Conservation (phyloP, 2,888 invertebrate species). For the Lasiommata megera region DNA sequence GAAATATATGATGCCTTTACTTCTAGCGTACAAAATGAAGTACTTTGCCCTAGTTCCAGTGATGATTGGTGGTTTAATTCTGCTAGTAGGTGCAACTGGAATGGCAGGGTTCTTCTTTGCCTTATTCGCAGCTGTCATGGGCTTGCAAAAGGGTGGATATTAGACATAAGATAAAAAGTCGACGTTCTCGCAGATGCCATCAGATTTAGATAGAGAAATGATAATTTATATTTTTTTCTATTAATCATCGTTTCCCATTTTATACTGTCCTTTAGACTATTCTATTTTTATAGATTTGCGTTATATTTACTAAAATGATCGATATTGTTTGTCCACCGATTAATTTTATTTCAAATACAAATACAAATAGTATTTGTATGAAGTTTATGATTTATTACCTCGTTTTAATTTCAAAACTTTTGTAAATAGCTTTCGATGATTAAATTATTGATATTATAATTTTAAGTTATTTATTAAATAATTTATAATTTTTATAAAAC, state of each 20-base stretch:
- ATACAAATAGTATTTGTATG: conserved; percentile 16
- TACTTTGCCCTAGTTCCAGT: conserved; percentile 89
- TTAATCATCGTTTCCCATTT: neutral
- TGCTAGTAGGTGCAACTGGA: conserved; percentile 89
- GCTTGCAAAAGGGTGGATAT: conserved; percentile 82
- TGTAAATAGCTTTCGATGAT: conserved; percentile 55
- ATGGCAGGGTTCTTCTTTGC: conserved; percentile 94
- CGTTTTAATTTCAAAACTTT: conserved; percentile 37
- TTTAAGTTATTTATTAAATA: conserved; percentile 56
- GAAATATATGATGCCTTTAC: conserved; percentile 87
- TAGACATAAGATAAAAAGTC: conserved; percentile 48
- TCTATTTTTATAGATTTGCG: neutral
- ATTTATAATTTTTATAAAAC: conserved; percentile 46
- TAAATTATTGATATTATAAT: conserved; percentile 34
- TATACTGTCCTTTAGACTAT: neutral
- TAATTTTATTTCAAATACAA: conserved; percentile 13
- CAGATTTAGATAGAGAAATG: conserved; percentile 47
- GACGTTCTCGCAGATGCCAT: conserved; percentile 67
- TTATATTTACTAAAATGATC: conserved; percentile 8
- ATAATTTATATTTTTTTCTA: neutral
- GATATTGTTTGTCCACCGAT: conserved; percentile 17
- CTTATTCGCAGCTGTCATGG: conserved; percentile 91
- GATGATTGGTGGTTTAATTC: conserved; percentile 85
- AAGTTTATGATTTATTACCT: neutral
- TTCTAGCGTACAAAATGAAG: conserved; percentile 92